phyloP scores from a whole-genome alignment of 1,140 invertebrate genomes.

The Drosophila sp. region DNA sequence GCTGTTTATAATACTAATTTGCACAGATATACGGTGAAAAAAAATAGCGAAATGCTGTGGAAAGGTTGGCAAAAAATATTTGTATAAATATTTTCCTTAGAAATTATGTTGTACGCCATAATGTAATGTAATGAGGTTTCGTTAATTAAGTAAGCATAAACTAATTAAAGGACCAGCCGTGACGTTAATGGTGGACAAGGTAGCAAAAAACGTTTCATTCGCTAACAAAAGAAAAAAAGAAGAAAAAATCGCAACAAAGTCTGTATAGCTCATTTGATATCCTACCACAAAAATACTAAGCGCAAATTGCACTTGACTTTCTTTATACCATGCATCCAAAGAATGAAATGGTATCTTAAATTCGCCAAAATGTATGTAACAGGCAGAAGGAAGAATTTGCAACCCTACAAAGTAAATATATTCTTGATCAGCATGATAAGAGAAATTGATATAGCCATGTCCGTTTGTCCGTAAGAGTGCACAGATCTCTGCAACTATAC shows the following conservation, averaged over 20 bases:
- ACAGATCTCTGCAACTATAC: too few species aligned
- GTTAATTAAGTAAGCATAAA: constrained; percentile 45
- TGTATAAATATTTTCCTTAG: constrained; percentile 49
- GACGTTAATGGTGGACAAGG: constrained; percentile 23
- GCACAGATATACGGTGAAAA: constrained; percentile 30
- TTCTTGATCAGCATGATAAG: too few species aligned
- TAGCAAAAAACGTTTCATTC: not conserved
- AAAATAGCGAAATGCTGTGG: not conserved
- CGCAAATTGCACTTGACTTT: too few species aligned
- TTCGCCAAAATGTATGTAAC: too few species aligned
- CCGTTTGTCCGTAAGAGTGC: too few species aligned
- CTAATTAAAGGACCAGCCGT: constrained; percentile 29
- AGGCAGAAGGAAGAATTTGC: too few species aligned
- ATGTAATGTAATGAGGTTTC: constrained; percentile 30
- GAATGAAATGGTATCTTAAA: too few species aligned
- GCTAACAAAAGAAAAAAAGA: not conserved
- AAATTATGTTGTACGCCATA: constrained; percentile 26
- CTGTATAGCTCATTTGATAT: too few species aligned
- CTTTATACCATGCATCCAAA: too few species aligned
- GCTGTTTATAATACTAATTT: constrained; percentile 62
- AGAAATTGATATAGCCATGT: too few species aligned
- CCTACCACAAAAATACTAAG: too few species aligned
- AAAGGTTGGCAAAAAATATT: constrained; percentile 15
- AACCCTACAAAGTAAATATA: too few species aligned
- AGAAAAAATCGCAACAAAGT: not conserved